These are phyloP conservation scores for Nephrotoma guestfalica DNA, from an alignment of 2,888 invertebrate genomes.

Conservation along the genomic window DNA sequence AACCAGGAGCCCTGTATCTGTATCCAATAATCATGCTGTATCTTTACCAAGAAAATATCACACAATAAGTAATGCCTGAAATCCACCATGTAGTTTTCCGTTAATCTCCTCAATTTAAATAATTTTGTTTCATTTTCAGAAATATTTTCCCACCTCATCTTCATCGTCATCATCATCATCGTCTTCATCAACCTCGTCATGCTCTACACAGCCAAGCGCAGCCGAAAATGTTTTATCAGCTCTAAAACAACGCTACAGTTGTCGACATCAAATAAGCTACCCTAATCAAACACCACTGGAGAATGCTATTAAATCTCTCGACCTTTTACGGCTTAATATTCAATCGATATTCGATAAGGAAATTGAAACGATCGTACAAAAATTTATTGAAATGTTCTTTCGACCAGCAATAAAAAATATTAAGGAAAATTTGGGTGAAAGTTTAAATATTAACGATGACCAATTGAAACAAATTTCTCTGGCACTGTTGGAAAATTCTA, in stretches of 20 bases:
- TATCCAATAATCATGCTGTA: too few relatives aligned
- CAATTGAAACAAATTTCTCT: slow-evolving; percentile 26
- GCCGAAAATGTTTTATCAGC: slow-evolving; percentile 26
- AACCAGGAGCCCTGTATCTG: too few relatives aligned
- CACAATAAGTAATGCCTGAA: not conserved
- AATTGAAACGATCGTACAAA: slow-evolving; percentile 40
- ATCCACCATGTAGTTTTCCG: not conserved
- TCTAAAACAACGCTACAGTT: slow-evolving; percentile 24
- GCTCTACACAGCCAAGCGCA: slow-evolving; percentile 19
- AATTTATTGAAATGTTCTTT: slow-evolving; percentile 45
- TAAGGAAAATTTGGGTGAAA: slow-evolving; percentile 41
- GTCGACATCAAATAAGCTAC: slow-evolving; percentile 15
- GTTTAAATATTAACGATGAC: slow-evolving; percentile 38
- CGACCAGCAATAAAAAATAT: slow-evolving; percentile 47
- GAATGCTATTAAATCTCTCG: slow-evolving; percentile 35
- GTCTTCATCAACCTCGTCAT: not conserved
- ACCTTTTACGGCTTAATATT: slow-evolving; percentile 42
- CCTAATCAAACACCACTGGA: slow-evolving; percentile 22
- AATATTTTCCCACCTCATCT: not conserved
- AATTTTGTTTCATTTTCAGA: not conserved
- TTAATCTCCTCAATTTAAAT: not conserved
- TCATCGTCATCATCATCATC: not conserved
- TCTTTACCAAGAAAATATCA: too few relatives aligned
- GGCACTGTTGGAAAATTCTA: slow-evolving; percentile 26
- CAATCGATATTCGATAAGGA: slow-evolving; percentile 46